These are phyloP conservation scores for Nycticorax nycticorax DNA, from an alignment of 2,113 vertebrate genomes.

Conservation along the genomic window DNA sequence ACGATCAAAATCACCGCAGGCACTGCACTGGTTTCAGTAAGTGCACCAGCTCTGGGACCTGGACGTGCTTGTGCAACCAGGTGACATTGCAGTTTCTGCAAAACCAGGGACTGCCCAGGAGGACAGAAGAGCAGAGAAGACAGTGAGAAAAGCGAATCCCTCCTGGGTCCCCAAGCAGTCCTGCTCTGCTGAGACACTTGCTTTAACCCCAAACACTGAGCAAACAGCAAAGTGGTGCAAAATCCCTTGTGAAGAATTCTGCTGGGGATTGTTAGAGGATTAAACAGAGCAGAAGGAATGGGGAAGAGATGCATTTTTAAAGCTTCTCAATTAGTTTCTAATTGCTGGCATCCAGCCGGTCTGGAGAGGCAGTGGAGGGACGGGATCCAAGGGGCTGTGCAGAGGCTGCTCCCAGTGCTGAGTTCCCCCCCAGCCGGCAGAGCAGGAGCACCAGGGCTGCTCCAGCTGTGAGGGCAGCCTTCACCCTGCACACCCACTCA, in stretches of 20 bases:
- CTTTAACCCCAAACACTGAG: not conserved
- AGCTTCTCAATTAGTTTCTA: conserved; percentile 38
- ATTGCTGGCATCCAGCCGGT: not conserved
- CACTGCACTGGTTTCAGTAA: not conserved
- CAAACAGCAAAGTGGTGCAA: not conserved
- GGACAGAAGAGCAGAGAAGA: not conserved
- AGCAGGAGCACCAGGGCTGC: not conserved
- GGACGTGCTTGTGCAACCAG: not conserved
- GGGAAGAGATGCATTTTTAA: conserved; percentile 30
- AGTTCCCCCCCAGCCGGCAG: rapidly evolving
- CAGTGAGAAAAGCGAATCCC: not conserved
- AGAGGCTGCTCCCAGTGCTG: not conserved
- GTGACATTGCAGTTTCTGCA: not conserved
- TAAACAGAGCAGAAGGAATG: conserved; percentile 54
- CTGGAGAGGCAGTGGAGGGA: not conserved
- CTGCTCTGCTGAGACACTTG: not conserved
- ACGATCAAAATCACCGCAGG: not conserved
- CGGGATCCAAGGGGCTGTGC: not conserved
- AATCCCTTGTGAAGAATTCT: not conserved
- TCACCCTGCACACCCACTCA: rapidly evolving
- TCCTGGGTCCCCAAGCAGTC: not conserved
- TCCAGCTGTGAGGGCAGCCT: not conserved
- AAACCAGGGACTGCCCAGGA: not conserved
- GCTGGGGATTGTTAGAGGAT: not conserved
- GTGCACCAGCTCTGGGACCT: not conserved